A percentile compares a stretch with the other conserved stretches of the same genome.
Evolutionary conservation across 2,888 invertebrate species (phyloP).

Genomic region (Pachymerium ferrugineum): DNA sequence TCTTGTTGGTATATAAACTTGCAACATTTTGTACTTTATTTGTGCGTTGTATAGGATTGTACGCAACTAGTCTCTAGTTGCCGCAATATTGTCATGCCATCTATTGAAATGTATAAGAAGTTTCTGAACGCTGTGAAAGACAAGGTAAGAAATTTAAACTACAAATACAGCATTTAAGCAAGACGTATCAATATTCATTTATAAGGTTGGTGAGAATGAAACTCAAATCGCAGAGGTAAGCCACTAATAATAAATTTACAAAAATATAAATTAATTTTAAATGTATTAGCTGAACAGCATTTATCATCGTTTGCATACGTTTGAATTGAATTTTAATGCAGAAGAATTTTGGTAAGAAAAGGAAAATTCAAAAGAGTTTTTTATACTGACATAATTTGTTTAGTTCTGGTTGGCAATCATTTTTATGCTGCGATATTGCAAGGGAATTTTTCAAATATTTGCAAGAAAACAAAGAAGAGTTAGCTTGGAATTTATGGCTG

Average conservation of each 20-base stretch:
- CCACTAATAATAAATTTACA: neutral
- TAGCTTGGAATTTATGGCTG: neutral
- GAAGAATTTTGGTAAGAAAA: neutral
- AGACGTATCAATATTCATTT: neutral
- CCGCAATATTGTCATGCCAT: neutral
- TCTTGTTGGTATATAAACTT: too few species aligned
- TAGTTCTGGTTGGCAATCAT: neutral
- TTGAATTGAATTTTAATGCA: neutral
- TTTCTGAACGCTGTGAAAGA: neutral
- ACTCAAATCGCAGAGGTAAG: neutral
- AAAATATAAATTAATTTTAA: neutral
- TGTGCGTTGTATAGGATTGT: neutral
- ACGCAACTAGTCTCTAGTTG: neutral
- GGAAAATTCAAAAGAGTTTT: neutral
- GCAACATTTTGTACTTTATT: neutral
- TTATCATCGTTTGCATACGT: neutral
- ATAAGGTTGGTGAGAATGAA: neutral
- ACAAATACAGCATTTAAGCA: neutral
- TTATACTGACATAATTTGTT: neutral
- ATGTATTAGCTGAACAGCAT: neutral
- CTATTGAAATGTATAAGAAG: neutral
- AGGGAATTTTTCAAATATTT: neutral
- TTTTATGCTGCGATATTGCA: neutral
- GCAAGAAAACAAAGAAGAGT: neutral
- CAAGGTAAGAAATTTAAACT: neutral